phyloP scores from a whole-genome alignment of 1,140 invertebrate genomes.

The Eumeta japonica region DNA sequence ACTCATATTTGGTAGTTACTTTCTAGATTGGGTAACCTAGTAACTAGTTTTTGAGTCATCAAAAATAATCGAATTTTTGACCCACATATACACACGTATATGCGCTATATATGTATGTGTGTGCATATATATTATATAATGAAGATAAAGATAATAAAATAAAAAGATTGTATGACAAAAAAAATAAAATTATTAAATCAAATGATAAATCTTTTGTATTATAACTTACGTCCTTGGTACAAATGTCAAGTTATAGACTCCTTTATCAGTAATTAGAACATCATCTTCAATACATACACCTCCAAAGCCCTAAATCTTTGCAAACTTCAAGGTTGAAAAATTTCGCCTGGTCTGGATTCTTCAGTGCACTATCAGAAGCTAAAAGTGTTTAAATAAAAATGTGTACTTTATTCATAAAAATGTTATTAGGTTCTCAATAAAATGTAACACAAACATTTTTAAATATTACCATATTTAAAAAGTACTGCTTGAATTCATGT shows the following conservation, averaged over 20 bases:
- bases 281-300: slow-evolving; percentile 98
- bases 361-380: slow-evolving; percentile 71
- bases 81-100: too few relatives aligned
- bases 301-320: slow-evolving; percentile 77
- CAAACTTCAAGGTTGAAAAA: slow-evolving; percentile 77
- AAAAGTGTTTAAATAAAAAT: slow-evolving; percentile 11
- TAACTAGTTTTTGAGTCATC: too few relatives aligned
- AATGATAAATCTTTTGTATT: too few relatives aligned
- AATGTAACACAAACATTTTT: not conserved
- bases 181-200: too few relatives aligned
- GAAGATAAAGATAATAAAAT: slow-evolving; percentile 6
- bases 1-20: too few relatives aligned
- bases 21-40: too few relatives aligned
- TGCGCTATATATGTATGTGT: too few relatives aligned
- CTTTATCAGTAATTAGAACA: slow-evolving; percentile 81
- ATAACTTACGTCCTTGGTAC: slow-evolving; percentile 84
- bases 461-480: not conserved
- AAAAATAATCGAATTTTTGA: too few relatives aligned
- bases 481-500: not conserved
- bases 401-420: not conserved
- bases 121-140: too few relatives aligned
- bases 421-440: not conserved
- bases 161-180: not conserved
- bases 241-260: slow-evolving; percentile 81
- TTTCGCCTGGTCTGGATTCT: slow-evolving; percentile 61